These are phyloP conservation scores for Dermochelys coriacea DNA, from an alignment of 2,797 vertebrate genomes.

Conservation along the genomic window DNA sequence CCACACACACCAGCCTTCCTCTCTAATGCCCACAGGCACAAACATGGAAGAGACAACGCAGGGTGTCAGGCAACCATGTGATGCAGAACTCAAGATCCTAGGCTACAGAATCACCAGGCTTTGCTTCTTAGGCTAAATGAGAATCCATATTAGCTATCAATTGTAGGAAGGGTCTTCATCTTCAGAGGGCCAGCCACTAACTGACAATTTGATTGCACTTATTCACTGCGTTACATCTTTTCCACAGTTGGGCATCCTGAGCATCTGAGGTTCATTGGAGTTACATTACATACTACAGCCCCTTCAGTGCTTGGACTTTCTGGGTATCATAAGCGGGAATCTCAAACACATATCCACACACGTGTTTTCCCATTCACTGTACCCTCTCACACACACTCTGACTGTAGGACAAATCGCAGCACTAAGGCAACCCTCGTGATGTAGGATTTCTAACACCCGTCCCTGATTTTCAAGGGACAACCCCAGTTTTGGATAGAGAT, in stretches of 20 bases:
- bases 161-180: not conserved
- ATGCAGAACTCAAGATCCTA: not conserved
- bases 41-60: not conserved
- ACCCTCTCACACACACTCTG: not conserved
- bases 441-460: not conserved
- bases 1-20: accelerated
- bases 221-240: not conserved
- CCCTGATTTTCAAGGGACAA: not conserved
- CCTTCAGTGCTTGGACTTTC: not conserved
- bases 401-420: not conserved
- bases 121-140: not conserved
- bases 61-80: not conserved
- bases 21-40: not conserved
- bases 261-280: slow-evolving; percentile 14
- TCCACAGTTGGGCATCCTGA: not conserved
- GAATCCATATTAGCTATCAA: not conserved
- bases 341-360: not conserved
- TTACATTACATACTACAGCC: not conserved
- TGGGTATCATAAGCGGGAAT: slow-evolving; percentile 6
- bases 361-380: slow-evolving; percentile 20
- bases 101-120: not conserved
- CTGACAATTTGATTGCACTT: not conserved
- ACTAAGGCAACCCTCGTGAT: not conserved
- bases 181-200: not conserved
- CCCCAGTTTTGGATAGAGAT: not conserved